Conservation (phyloP, 2,797 vertebrate genomes). For the Rhinophrynus dorsalis region DNA sequence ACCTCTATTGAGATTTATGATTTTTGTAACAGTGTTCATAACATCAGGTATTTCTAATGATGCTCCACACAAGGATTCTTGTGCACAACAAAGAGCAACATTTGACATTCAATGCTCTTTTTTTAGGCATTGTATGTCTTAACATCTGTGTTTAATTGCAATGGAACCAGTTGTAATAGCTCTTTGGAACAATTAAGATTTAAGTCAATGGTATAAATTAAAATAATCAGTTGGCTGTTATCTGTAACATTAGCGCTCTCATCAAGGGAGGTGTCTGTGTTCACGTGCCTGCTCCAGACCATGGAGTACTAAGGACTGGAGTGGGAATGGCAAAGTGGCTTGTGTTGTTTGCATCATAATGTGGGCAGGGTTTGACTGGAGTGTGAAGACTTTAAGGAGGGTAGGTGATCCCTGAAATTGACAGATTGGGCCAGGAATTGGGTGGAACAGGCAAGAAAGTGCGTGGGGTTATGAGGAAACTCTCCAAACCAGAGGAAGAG, state of each 20-base stretch:
- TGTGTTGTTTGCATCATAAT: too few species aligned
- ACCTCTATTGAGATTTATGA: conserved; percentile 29
- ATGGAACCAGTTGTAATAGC: conserved; percentile 14
- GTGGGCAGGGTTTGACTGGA: too few species aligned
- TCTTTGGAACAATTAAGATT: conserved; percentile 24
- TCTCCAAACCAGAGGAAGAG: too few species aligned
- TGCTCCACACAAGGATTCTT: conserved; percentile 20
- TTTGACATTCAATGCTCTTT: conserved; percentile 19
- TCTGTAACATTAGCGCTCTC: conserved; percentile 18
- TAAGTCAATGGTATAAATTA: conserved; percentile 20
- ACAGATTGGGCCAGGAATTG: too few species aligned
- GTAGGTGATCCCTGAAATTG: too few species aligned
- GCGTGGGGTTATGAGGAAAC: too few species aligned
- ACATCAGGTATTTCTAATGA: conserved; percentile 27
- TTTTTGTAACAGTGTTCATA: conserved; percentile 33
- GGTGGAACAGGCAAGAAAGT: too few species aligned
- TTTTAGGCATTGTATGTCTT: neutral
- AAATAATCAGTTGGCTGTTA: conserved; percentile 19
- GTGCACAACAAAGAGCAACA: conserved; percentile 24
- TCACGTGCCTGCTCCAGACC: too few species aligned
- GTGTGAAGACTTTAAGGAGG: too few species aligned
- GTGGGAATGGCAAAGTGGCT: too few species aligned
- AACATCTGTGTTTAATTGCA: neutral
- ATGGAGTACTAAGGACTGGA: too few species aligned
- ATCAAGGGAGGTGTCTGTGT: too few species aligned